Conservation (phyloP, 1,140 invertebrate genomes). For the Ostrea edulis region DNA sequence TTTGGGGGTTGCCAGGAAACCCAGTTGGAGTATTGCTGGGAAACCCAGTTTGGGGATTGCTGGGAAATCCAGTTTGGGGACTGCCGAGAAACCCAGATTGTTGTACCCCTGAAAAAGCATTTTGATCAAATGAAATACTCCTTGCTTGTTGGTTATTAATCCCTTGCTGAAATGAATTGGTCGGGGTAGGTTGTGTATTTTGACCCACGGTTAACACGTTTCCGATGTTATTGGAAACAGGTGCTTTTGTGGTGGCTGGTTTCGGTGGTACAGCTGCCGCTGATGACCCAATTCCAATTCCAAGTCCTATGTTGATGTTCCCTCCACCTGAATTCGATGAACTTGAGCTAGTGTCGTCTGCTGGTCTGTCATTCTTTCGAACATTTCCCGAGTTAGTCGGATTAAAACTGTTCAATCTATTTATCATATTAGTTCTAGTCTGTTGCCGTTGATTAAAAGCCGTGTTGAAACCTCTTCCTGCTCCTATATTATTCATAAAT, state of each 20-base stretch:
- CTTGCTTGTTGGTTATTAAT: not conserved
- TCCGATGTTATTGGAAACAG: not conserved
- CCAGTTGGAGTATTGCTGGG: not conserved
- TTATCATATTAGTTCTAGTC: not conserved
- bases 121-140: not conserved
- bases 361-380: not conserved
- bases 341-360: slow-evolving; percentile 1
- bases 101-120: not conserved
- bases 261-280: not conserved
- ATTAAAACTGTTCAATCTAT: not conserved
- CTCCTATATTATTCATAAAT: slow-evolving; percentile 17
- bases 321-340: slow-evolving; percentile 17
- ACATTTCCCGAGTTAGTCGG: not conserved
- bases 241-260: not conserved
- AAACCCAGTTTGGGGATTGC: not conserved
- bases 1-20: not conserved
- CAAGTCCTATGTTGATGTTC: slow-evolving; percentile 21
- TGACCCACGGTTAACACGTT: not conserved
- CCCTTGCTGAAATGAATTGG: not conserved
- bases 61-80: not conserved
- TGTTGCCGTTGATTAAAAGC: not conserved
- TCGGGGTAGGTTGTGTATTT: not conserved
- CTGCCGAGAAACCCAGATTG: not conserved
- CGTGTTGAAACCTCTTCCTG: not conserved
- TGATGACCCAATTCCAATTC: not conserved